Conservation (phyloP, 2,888 invertebrate species). For the Lithophane semibrunnea region DNA sequence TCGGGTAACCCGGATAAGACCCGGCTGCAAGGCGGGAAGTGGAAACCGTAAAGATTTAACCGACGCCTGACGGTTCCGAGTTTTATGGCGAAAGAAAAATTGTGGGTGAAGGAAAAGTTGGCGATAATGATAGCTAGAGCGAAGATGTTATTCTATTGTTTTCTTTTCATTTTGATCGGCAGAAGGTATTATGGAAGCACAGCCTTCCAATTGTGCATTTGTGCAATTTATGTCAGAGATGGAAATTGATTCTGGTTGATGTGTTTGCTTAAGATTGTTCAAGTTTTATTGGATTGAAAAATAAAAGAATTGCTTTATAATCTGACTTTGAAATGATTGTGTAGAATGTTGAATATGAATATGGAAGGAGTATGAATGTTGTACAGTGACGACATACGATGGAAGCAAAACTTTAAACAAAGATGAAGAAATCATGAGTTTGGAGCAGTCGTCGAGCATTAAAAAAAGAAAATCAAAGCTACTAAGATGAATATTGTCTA, state of each 20-base stretch:
- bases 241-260: constrained; percentile 17
- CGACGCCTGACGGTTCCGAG: constrained; percentile 74
- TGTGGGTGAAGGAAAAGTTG: constrained; percentile 56
- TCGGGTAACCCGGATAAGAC: constrained; percentile 68
- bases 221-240: neutral
- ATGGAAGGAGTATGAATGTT: too few relatives aligned
- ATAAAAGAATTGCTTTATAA: neutral
- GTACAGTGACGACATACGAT: too few relatives aligned
- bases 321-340: too few relatives aligned
- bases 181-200: neutral
- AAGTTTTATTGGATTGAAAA: neutral
- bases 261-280: neutral
- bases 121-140: constrained; percentile 48
- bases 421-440: neutral
- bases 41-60: constrained; percentile 79
- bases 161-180: constrained; percentile 28
- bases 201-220: neutral
- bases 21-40: constrained; percentile 68
- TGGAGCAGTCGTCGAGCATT: neutral
- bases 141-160: constrained; percentile 20
- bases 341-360: too few relatives aligned
- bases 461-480: neutral
- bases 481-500: neutral
- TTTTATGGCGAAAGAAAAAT: constrained; percentile 69
- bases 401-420: neutral